Base-by-base conservation (phyloP, 1,140 invertebrate genomes). In the Phenacoccus solenopsis region DNA sequence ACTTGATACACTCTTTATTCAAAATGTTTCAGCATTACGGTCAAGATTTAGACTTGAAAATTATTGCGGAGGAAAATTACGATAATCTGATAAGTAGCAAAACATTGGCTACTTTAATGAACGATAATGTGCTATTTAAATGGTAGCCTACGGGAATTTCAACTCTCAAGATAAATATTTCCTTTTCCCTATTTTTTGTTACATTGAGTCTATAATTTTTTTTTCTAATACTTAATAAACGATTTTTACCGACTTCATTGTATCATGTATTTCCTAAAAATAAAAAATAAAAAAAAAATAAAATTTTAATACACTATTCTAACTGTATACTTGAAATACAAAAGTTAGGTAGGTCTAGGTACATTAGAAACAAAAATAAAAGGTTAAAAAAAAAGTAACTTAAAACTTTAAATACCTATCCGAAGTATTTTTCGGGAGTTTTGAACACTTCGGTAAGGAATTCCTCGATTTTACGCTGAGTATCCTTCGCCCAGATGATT, bases 51-150 rank as follows among this genome's bases (percentile, higher is more conserved):
- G 59, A 64, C 20, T 64, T 64, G 25, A 64, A 69, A 2, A 67
- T 71, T 69, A 35, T 68, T 16, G 28, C 69, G 1, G 35, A 69
- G 21, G 12, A 38, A 49, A 64, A 68, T 20, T 71, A 71, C 12
- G 49, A 13, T 21, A 57, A 69, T 38, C 69, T 71, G 20, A 64
- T 71, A 5, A 64, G 57, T 21, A 69, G 57, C 69, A 64, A 61
- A 25, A 68, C 68, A 35, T 27, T 35, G 20, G 67, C 71, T 25
- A 30, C 68, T n/a, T 30, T 71, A 22, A 67, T 71, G 25, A 71
- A 71, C 28, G 71, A 71, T 61, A 71, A 71, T 24, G 57, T 59
- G 13, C 64, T 57, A 7, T 71, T 71, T 28, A 64, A 71, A 25
- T 71, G 71, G 71, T 71, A 69, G 28, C 27, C 20, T 20, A 59